Percentiles rank a stretch among this genome's conserved stretches.
Evolutionary conservation across 2,888 invertebrate genomes (phyloP).

Genomic region (Chymomyza procnemis): DNA sequence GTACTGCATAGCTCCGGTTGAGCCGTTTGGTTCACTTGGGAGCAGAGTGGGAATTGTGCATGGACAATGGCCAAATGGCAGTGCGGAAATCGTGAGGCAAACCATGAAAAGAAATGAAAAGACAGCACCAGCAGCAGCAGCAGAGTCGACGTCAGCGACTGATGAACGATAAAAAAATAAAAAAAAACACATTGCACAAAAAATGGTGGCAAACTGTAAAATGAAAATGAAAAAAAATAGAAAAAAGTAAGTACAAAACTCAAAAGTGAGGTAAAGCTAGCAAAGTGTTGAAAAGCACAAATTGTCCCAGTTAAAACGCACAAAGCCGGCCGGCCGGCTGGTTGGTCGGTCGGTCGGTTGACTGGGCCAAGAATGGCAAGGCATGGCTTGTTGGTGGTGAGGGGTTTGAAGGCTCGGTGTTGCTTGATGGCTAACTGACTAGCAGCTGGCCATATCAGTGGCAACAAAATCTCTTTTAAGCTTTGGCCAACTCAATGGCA

Average conservation of each 20-base stretch:
- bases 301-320: slow-evolving; percentile 56
- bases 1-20: not conserved
- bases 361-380: not conserved
- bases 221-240: slow-evolving; percentile 24
- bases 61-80: slow-evolving; percentile 64
- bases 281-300: slow-evolving; percentile 45
- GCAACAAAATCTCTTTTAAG: slow-evolving; percentile 23
- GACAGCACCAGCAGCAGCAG: not conserved
- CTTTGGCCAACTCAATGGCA: slow-evolving; percentile 39
- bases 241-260: slow-evolving; percentile 12
- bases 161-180: slow-evolving; percentile 42
- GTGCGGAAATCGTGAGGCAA: slow-evolving; percentile 63
- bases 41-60: slow-evolving; percentile 24
- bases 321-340: not conserved
- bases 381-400: too few relatives aligned
- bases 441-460: slow-evolving; percentile 6
- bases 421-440: not conserved
- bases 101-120: slow-evolving; percentile 48
- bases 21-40: not conserved
- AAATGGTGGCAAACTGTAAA: slow-evolving; percentile 54
- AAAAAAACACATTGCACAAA: slow-evolving; percentile 13
- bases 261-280: slow-evolving; percentile 26
- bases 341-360: not conserved
- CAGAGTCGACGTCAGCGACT: slow-evolving; percentile 27
- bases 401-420: too few relatives aligned